Evolutionary conservation across 2,797 vertebrate genomes (phyloP), one percentile per base, ranked within the genome.

Genomic region (Sebastes goodei): DNA sequence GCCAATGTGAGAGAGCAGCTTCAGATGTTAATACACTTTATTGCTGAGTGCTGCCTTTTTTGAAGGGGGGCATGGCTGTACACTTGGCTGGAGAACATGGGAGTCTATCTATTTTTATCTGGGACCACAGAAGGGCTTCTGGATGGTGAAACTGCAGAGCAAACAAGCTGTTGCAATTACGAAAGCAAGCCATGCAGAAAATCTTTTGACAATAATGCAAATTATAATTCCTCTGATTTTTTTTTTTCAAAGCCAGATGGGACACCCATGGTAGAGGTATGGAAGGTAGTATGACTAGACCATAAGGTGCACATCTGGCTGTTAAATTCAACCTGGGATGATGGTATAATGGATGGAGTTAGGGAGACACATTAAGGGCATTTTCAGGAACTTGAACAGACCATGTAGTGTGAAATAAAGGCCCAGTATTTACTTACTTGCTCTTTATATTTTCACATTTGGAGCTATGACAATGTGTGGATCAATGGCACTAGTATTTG

Each of bases 31-130:
- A 92, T 78, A 56, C 74, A 80, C 65, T 38, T 84, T 92, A 87
- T 78, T 90, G 90, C 92, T 93, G 91, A 92, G 86, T 32, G 73
- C 65, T 74, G 74, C 70, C 53, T 76, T 88, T 87, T 89, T 82
- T 69, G 60, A 84, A 84, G 77, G 83, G 75, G 72, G 72, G 62
- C 86, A 89, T 65, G 76, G 55, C 68, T 85, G 70, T 56, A 71
- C 83, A 89, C 68, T 89, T 93, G 91, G 86, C 88, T 87, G 64
- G 62, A 89, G 77, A 89, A 80, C 76, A 63, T 82, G 82, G 82
- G n/a, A 60, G 80, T 32, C 65, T 74, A 80, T 91, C 86, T 90
- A 89, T 90, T 93, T 93, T 90, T 92, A 92, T 92, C 87, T 86
- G 66, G 55, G 59, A 38, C 65, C 46, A 81, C 84, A 91, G 79